These are phyloP conservation scores for Dermatophagoides farinae DNA, from an alignment of 1,140 invertebrate genomes.

Conservation along the genomic window DNA sequence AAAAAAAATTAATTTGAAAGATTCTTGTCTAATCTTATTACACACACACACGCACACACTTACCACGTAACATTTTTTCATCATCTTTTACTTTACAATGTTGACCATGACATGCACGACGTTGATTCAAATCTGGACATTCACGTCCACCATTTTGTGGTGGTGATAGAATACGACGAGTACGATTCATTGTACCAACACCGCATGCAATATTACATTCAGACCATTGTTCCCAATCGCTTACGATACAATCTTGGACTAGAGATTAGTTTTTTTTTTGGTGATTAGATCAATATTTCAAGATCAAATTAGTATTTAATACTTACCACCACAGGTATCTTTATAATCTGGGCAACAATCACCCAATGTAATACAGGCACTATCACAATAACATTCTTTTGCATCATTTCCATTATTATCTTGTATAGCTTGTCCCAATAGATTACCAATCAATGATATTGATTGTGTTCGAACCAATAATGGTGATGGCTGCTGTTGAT, in stretches of 20 bases:
- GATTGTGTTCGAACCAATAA: constrained; percentile 51
- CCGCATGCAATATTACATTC: constrained; percentile 51
- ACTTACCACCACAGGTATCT: constrained; percentile 57
- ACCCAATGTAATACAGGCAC: constrained; percentile 60
- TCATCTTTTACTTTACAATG: constrained; percentile 39
- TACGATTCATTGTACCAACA: constrained; percentile 45
- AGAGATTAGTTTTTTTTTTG: not conserved
- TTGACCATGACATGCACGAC: constrained; percentile 45
- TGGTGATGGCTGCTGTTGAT: constrained; percentile 32
- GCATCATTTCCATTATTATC: not conserved
- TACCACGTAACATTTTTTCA: constrained; percentile 45
- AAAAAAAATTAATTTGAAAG: not conserved
- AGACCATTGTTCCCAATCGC: constrained; percentile 51
- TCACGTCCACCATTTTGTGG: constrained; percentile 49
- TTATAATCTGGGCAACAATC: constrained; percentile 68
- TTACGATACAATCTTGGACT: constrained; percentile 56
- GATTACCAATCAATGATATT: constrained; percentile 27
- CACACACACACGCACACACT: constrained; percentile 20
- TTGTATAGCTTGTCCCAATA: not conserved
- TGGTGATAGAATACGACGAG: constrained; percentile 35
- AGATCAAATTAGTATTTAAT: not conserved
- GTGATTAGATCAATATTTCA: not conserved
- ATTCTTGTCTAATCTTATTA: not conserved
- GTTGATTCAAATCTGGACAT: constrained; percentile 48
- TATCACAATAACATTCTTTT: constrained; percentile 69